Evolutionary conservation across 1,140 invertebrate species (phyloP).

Genomic region (Paralvinella palmiformis): DNA sequence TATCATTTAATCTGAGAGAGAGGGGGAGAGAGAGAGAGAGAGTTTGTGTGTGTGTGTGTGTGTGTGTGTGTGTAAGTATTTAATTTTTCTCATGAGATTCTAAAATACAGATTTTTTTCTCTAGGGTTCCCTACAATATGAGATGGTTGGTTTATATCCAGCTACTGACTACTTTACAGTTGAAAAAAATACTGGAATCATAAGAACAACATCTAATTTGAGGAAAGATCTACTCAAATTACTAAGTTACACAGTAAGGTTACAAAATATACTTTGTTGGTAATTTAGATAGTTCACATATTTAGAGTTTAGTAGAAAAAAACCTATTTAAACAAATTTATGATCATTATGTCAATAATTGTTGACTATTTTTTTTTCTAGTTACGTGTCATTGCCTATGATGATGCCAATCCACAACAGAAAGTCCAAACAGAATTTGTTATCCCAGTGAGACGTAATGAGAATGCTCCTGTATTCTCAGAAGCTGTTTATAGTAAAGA

Average conservation of each 20-base stretch:
- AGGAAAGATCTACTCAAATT: constrained; percentile 11
- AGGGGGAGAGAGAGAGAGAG: no score
- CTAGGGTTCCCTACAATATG: constrained; percentile 27
- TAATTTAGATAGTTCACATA: neutral
- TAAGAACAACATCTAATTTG: neutral
- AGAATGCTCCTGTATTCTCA: constrained; percentile 3
- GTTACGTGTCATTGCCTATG: constrained; percentile 28
- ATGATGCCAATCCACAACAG: constrained; percentile 27
- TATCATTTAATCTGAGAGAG: no score
- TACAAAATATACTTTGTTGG: neutral
- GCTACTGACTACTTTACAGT: constrained; percentile 29
- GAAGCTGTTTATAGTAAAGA: constrained; percentile 12
- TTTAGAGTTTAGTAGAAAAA: no score
- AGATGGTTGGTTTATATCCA: constrained; percentile 23
- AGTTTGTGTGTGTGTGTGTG: no score
- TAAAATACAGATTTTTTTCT: no score
- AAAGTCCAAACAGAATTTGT: constrained; percentile 1
- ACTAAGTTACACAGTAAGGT: constrained; percentile 13
- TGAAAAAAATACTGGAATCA: constrained; percentile 10
- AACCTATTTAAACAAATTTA: no score
- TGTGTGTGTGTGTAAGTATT: no score
- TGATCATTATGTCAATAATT: neutral
- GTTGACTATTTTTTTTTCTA: neutral
- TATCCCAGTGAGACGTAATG: constrained; percentile 9
- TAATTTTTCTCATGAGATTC: no score